phyloP scores from a whole-genome alignment of 2,888 invertebrate species.

The Cabera pusaria region DNA sequence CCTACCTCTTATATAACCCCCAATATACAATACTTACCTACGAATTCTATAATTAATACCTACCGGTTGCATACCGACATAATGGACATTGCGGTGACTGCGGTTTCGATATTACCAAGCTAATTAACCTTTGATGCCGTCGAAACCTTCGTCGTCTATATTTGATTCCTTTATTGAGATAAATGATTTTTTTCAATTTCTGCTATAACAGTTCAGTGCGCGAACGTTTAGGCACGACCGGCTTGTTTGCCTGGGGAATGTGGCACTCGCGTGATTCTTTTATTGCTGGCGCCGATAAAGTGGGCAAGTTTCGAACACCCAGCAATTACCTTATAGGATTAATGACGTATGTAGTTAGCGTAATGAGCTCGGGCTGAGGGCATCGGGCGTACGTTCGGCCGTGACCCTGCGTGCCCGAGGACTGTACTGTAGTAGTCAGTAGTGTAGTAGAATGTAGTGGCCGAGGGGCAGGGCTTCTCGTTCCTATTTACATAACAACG shows the following conservation, averaged over 20 bases:
- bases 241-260: conserved; percentile 3
- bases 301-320: conserved; percentile 17
- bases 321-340: conserved; percentile 30
- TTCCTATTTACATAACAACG: conserved; percentile 67
- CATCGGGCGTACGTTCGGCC: conserved; percentile 44
- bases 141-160: conserved; percentile 2
- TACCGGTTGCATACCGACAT: background rate
- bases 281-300: conserved; percentile 25
- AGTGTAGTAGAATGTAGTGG: conserved; percentile 1
- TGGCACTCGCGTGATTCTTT: conserved; percentile 8
- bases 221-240: background rate
- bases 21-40: background rate
- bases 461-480: background rate
- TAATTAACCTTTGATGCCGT: conserved; percentile 12
- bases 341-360: conserved; percentile 32
- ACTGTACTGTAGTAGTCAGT: conserved; percentile 7
- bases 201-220: background rate
- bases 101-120: conserved; percentile 10
- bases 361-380: conserved; percentile 39
- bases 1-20: too few relatives aligned
- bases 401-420: conserved; percentile 39
- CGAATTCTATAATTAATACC: conserved; percentile 3
- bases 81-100: conserved; percentile 14
- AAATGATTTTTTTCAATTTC: conserved; percentile 4
- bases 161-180: too few relatives aligned